Percentiles rank a stretch among this genome's conserved stretches.
These are phyloP conservation scores for Gadus macrocephalus DNA, from an alignment of 2,113 vertebrate genomes.

Conservation along the genomic window DNA sequence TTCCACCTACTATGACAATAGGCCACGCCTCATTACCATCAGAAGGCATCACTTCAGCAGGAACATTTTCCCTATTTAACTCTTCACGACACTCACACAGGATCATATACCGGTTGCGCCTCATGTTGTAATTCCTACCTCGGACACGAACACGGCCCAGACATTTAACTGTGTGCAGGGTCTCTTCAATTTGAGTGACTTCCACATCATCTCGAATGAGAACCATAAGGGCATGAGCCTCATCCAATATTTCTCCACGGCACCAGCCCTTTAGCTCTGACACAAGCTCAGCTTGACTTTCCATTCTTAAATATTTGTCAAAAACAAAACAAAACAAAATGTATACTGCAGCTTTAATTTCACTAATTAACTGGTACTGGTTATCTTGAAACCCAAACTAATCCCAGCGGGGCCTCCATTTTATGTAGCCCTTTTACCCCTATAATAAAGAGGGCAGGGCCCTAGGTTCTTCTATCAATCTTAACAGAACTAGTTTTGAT, in stretches of 20 bases:
- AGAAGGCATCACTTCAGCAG: constrained; percentile 12
- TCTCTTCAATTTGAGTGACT: constrained; percentile 11
- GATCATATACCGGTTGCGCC: not conserved
- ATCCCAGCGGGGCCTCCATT: constrained; percentile 12
- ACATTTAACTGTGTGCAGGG: constrained; percentile 7
- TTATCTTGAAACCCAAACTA: not conserved
- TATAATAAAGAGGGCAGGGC: not conserved
- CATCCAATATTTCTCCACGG: not conserved
- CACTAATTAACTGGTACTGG: not conserved
- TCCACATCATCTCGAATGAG: not conserved
- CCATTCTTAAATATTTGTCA: not conserved
- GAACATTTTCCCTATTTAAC: constrained; percentile 12
- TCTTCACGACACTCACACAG: constrained; percentile 11
- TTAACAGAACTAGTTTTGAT: not conserved
- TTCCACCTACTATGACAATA: not conserved
- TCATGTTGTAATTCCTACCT: not conserved
- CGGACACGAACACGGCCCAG: no score
- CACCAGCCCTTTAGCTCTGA: no score
- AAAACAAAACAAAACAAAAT: no score
- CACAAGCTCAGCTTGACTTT: not conserved
- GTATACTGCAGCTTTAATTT: not conserved
- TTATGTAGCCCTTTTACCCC: constrained; percentile 5
- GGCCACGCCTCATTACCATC: not conserved
- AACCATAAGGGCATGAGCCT: not conserved
- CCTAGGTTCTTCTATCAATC: no score